Evolutionary conservation across 1,140 invertebrate species (phyloP).

Genomic region (Pantala flavescens): DNA sequence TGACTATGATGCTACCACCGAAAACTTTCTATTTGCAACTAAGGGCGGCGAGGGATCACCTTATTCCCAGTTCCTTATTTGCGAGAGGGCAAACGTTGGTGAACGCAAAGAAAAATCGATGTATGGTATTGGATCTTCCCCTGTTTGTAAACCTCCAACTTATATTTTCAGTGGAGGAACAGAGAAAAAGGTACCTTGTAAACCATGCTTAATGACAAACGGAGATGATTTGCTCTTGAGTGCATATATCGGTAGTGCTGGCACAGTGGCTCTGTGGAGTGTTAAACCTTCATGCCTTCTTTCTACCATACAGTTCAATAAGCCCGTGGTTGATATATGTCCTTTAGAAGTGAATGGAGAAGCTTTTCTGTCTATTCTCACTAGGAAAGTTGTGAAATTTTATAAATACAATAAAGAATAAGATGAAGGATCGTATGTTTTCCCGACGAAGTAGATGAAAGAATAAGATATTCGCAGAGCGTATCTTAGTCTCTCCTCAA

Average conservation of each 20-base stretch:
- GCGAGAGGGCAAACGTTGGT: conserved; percentile 39
- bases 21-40: conserved; percentile 34
- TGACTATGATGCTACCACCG: conserved; percentile 49
- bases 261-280: conserved; percentile 46
- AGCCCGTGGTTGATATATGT: too few species aligned
- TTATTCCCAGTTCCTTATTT: conserved; percentile 42
- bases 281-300: too few species aligned
- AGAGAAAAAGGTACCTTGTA: conserved; percentile 49
- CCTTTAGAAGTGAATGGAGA: too few species aligned
- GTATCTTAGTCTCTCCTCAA: too few species aligned
- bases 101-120: too few species aligned
- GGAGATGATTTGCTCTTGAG: conserved; percentile 47
- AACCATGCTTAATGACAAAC: conserved; percentile 45
- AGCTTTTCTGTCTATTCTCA: too few species aligned
- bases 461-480: too few species aligned
- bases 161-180: conserved; percentile 50
- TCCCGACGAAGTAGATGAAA: too few species aligned
- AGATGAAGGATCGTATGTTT: too few species aligned
- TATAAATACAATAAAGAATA: too few species aligned
- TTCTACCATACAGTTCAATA: too few species aligned
- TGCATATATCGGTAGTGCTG: conserved; percentile 52
- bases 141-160: conserved; percentile 24
- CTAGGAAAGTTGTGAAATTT: too few species aligned
- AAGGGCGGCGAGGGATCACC: background rate
- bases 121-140: conserved; percentile 20